Percentiles rank a stretch among this genome's conserved stretches.
Evolutionary conservation across 2,888 invertebrate species (phyloP).

Genomic region (Phengaris alcon): DNA sequence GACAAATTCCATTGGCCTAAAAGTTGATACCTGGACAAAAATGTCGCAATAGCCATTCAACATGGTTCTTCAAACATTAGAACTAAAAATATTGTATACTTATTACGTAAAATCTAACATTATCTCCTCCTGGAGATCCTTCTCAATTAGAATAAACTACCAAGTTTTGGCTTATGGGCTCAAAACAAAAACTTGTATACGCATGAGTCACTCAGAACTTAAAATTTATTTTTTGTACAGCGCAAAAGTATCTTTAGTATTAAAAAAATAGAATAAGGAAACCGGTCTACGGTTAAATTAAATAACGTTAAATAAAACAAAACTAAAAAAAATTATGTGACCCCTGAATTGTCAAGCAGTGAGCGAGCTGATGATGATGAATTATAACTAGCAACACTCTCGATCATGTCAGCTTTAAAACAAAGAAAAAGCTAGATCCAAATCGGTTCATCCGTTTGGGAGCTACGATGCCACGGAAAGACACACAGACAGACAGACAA

Average conservation of each 20-base stretch:
- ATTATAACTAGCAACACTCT: too few species aligned
- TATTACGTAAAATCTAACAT: not conserved
- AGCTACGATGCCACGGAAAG: too few species aligned
- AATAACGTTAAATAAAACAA: not conserved
- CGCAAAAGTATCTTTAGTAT: not conserved
- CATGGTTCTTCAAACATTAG: too few species aligned
- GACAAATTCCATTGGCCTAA: too few species aligned
- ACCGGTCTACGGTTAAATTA: not conserved
- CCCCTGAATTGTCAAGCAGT: too few species aligned
- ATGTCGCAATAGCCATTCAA: not conserved
- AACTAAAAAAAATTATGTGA: too few species aligned
- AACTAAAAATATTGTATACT: not conserved
- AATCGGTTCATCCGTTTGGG: too few species aligned
- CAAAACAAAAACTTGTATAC: not conserved
- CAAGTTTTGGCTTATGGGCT: not conserved
- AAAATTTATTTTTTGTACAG: not conserved
- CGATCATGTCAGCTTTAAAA: too few species aligned
- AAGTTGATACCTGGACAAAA: too few species aligned
- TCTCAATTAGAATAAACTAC: not conserved
- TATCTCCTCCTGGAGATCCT: not conserved
- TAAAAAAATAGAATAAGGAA: not conserved
- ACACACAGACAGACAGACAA: too few species aligned
- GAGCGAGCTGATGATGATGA: too few species aligned
- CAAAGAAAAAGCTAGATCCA: too few species aligned
- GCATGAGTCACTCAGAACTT: not conserved